phyloP scores from a whole-genome alignment of 1,140 invertebrate genomes.

The Magallana angulata region DNA sequence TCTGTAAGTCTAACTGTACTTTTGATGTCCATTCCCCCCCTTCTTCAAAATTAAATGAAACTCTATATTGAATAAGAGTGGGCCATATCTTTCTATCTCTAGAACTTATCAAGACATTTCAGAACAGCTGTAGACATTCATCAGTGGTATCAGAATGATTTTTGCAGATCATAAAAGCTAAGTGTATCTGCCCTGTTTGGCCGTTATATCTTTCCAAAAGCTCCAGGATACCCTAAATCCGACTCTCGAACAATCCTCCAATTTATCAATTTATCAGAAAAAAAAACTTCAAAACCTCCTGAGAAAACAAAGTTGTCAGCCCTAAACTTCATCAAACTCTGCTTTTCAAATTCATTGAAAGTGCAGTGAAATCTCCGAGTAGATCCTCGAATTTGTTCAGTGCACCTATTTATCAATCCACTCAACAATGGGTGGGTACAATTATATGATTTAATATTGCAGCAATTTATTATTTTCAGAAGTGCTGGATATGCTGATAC shows the following conservation, averaged over 20 bases:
- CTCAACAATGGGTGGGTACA: slow-evolving; percentile 1
- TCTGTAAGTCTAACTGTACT: neutral
- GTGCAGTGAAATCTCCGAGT: neutral
- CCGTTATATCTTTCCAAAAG: neutral
- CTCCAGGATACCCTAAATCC: neutral
- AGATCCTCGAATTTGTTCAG: neutral
- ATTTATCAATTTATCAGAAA: slow-evolving; percentile 11
- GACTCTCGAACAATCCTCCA: neutral
- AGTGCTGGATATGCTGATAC: neutral
- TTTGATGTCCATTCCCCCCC: neutral
- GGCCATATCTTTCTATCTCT: neutral
- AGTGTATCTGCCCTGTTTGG: slow-evolving; percentile 5
- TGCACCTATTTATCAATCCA: neutral
- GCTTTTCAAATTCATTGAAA: slow-evolving; percentile 5
- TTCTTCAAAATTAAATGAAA: neutral
- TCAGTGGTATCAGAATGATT: slow-evolving; percentile 29
- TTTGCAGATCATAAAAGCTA: slow-evolving; percentile 21
- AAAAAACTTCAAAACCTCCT: neutral
- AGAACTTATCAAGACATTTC: slow-evolving; percentile 15
- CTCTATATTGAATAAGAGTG: neutral
- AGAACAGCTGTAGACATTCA: slow-evolving; percentile 28
- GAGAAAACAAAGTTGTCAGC: neutral
- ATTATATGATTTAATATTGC: slow-evolving; percentile 35
- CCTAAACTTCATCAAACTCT: neutral
- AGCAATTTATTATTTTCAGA: slow-evolving; percentile 27